Evolutionary conservation across 2,888 invertebrate species (phyloP).

Genomic region (Pandemis corylana): DNA sequence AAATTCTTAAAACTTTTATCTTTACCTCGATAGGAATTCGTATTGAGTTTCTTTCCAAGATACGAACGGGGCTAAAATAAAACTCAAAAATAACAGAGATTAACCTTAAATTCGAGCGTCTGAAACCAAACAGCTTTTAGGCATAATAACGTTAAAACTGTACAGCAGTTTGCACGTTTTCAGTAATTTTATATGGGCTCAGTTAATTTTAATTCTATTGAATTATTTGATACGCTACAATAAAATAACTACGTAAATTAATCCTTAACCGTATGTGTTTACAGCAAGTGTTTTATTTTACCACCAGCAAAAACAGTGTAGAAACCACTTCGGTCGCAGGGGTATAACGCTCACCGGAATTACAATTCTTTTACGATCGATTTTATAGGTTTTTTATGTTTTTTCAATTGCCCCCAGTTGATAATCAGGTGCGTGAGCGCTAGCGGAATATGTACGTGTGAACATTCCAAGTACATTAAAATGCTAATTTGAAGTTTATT

Average conservation of each 20-base stretch:
- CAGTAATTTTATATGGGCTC: conserved; percentile 35
- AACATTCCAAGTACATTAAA: conserved; percentile 70
- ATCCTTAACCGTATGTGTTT: conserved; percentile 15
- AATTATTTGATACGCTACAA: background rate
- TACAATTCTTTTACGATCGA: conserved; percentile 79
- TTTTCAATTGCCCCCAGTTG: conserved; percentile 77
- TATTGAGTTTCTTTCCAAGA: conserved; percentile 41
- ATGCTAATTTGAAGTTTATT: conserved; percentile 73
- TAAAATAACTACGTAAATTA: conserved; percentile 23
- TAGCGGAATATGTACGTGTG: conserved; percentile 74
- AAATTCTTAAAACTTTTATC: conserved; percentile 79
- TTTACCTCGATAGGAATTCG: conserved; percentile 69
- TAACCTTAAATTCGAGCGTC: conserved; percentile 30
- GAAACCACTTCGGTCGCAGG: conserved; percentile 40
- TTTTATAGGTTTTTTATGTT: conserved; percentile 80
- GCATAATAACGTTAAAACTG: conserved; percentile 33
- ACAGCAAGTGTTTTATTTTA: conserved; percentile 21
- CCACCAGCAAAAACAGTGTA: conserved; percentile 27
- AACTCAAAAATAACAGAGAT: conserved; percentile 39
- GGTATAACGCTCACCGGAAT: conserved; percentile 68
- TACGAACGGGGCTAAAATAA: conserved; percentile 50
- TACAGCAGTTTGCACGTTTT: conserved; percentile 33
- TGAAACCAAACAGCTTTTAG: conserved; percentile 32
- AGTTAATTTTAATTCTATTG: conserved; percentile 30
- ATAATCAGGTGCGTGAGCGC: conserved; percentile 77